Percentiles rank a stretch among this genome's conserved stretches.
Evolutionary conservation across 1,140 invertebrate species (phyloP).

Genomic region (Drosophila pandora): DNA sequence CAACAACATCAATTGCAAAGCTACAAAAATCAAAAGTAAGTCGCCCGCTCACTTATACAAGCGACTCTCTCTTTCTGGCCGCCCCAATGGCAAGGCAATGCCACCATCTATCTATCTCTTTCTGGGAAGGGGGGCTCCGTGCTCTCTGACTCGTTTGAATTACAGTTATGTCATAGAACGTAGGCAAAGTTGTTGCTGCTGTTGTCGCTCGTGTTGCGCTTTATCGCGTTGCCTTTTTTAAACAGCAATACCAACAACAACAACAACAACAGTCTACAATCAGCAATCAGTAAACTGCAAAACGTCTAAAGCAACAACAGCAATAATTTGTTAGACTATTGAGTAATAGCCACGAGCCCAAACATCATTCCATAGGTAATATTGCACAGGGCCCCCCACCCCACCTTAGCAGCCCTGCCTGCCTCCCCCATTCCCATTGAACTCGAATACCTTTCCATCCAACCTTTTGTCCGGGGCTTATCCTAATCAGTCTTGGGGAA

Average conservation of each 20-base stretch:
- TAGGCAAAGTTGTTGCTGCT: constrained; percentile 58
- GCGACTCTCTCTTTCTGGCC: constrained; percentile 23
- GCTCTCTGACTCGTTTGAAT: constrained; percentile 73
- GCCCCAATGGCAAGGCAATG: neutral
- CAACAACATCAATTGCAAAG: constrained; percentile 17
- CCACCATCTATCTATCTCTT: constrained; percentile 22
- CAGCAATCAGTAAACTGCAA: constrained; percentile 53
- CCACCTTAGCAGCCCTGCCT: neutral
- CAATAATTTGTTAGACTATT: constrained; percentile 50
- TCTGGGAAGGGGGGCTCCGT: constrained; percentile 22
- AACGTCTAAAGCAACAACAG: constrained; percentile 16
- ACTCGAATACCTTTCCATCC: neutral
- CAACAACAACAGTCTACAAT: constrained; percentile 31
- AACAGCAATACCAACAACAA: constrained; percentile 31
- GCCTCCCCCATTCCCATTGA: neutral
- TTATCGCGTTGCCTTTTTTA: constrained; percentile 50
- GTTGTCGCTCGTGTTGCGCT: constrained; percentile 59
- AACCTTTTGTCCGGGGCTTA: constrained; percentile 1
- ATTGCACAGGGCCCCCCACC: neutral
- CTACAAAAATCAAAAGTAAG: constrained; percentile 68
- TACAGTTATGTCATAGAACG: constrained; percentile 81
- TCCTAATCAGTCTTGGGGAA: constrained; percentile 40
- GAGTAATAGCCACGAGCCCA: constrained; percentile 45
- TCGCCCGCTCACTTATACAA: constrained; percentile 64
- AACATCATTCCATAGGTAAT: constrained; percentile 30